These are phyloP conservation scores for Trichogramma evanescens DNA, from an alignment of 2,888 invertebrate species.

Conservation along the genomic window DNA sequence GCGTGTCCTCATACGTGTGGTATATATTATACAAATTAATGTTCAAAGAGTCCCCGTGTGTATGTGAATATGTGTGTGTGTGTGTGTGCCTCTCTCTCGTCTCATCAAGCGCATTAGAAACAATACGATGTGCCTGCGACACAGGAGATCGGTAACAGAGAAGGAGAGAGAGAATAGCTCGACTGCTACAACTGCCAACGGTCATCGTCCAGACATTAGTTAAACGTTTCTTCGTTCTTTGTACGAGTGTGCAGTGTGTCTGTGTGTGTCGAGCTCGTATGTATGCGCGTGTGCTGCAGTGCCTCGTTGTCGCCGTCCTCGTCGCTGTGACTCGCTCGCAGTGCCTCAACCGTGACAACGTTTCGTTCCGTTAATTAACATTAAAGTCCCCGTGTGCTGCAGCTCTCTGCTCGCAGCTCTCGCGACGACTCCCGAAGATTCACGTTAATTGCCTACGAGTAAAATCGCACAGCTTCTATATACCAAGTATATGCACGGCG, in stretches of 20 bases:
- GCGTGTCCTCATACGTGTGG: background rate
- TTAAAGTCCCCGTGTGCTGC: slow-evolving; percentile 29
- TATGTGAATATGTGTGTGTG: no score
- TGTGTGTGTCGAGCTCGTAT: background rate
- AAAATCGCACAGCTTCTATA: no score
- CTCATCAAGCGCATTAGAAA: background rate
- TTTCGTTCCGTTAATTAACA: slow-evolving; percentile 41
- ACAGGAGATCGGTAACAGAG: no score
- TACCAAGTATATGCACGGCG: no score
- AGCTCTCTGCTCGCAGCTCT: slow-evolving; percentile 8
- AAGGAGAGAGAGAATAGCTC: no score
- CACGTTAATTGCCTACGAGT: slow-evolving; percentile 35
- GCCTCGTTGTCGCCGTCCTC: background rate
- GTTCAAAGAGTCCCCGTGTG: no score
- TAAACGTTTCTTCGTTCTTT: no score
- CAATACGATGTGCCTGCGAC: background rate
- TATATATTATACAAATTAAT: no score
- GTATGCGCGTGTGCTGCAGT: background rate
- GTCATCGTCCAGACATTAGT: no score
- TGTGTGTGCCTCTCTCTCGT: no score
- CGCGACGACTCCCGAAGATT: slow-evolving; percentile 1
- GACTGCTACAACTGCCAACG: no score
- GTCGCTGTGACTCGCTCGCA: background rate
- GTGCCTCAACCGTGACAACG: background rate
- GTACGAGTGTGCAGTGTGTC: background rate